Percentiles rank a stretch among this genome's conserved stretches.
These are phyloP conservation scores for Napeogenes sylphis DNA, from an alignment of 2,888 invertebrate species.

Conservation along the genomic window DNA sequence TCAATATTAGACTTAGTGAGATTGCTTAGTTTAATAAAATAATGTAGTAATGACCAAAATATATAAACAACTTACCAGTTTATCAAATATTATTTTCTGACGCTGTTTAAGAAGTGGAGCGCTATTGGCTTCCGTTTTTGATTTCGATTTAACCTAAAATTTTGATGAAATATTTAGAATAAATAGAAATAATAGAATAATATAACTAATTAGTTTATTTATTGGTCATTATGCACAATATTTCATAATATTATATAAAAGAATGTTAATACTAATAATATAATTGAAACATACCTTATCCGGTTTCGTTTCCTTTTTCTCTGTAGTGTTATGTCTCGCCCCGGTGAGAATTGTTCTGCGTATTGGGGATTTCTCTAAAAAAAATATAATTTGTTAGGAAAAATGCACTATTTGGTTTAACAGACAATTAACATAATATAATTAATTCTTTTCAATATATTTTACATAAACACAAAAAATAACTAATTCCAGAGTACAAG, in stretches of 20 bases:
- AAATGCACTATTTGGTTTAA: no score
- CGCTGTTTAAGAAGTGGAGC: slow-evolving; percentile 43
- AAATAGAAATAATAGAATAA: no score
- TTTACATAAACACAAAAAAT: no score
- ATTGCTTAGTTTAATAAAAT: no score
- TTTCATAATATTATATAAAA: neutral
- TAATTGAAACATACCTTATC: slow-evolving; percentile 39
- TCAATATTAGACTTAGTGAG: no score
- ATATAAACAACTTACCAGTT: slow-evolving; percentile 44
- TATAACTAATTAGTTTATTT: neutral
- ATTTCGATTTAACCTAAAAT: slow-evolving; percentile 31
- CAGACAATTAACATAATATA: no score
- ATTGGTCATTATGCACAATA: neutral
- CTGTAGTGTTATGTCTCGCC: slow-evolving; percentile 44
- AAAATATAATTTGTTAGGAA: neutral
- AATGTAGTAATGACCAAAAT: neutral
- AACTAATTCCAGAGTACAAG: no score
- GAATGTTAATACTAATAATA: no score
- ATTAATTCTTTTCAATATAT: no score
- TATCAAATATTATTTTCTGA: slow-evolving; percentile 55
- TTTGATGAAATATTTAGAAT: neutral
- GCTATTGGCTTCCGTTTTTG: slow-evolving; percentile 29
- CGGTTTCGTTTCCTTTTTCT: slow-evolving; percentile 41
- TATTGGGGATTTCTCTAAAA: slow-evolving; percentile 54
- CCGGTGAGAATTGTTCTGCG: slow-evolving; percentile 42